Evolutionary conservation across 2,797 vertebrate genomes (phyloP).

Genomic region (Myoxocephalus aenaeus): DNA sequence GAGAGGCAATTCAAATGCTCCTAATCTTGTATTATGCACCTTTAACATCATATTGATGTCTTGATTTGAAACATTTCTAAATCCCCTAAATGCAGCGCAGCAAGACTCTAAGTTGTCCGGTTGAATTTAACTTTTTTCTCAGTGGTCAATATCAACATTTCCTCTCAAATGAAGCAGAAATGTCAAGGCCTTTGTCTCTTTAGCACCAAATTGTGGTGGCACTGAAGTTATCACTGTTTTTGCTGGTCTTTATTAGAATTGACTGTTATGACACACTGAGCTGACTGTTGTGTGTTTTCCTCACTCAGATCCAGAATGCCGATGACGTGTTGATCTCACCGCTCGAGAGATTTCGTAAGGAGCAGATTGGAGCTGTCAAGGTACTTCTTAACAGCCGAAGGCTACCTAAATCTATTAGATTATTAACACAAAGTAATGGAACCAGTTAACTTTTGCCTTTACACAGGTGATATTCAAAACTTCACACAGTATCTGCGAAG

Average conservation of each 20-base stretch:
- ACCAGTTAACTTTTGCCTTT: not conserved
- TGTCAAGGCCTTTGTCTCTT: not conserved
- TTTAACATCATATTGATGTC: not conserved
- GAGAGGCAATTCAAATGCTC: too few species aligned
- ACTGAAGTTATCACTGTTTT: not conserved
- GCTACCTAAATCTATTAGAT: not conserved
- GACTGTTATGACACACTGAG: conserved; percentile 27
- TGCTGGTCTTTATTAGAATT: not conserved
- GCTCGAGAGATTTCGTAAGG: conserved; percentile 97
- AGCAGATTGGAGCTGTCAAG: conserved; percentile 98
- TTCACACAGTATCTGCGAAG: not conserved
- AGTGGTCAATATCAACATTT: not conserved
- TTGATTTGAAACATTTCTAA: not conserved
- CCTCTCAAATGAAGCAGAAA: not conserved
- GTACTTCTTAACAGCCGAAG: conserved; percentile 82
- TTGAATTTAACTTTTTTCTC: not conserved
- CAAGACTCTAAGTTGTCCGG: not conserved
- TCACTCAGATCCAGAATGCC: conserved; percentile 94
- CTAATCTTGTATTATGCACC: not conserved
- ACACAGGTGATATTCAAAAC: not conserved
- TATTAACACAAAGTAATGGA: not conserved
- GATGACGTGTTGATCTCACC: conserved; percentile 97
- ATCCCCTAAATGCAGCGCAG: not conserved
- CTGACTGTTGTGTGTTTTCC: conserved; percentile 15
- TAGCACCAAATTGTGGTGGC: not conserved